Conservation (phyloP, 2,797 vertebrate species). For the Notolabrus celidotus region DNA sequence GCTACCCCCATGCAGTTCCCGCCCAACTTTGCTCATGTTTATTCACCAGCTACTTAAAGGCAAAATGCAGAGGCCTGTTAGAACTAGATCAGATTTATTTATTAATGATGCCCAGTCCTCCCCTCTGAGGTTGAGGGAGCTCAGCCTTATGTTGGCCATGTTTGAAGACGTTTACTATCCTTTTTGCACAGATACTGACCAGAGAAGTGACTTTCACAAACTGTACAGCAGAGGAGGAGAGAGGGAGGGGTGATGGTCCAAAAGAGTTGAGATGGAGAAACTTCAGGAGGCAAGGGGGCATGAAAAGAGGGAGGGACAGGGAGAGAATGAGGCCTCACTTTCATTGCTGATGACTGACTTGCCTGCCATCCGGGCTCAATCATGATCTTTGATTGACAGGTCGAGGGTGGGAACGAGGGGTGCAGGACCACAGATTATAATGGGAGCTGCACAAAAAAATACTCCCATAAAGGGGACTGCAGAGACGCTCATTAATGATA, state of each 20-base stretch:
- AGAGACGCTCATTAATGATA: slow-evolving; percentile 80
- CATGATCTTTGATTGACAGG: slow-evolving; percentile 85
- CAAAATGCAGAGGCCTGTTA: slow-evolving; percentile 80
- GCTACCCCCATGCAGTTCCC: slow-evolving; percentile 70
- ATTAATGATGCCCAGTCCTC: slow-evolving; percentile 63
- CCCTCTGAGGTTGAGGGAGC: slow-evolving; percentile 38
- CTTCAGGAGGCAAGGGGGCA: slow-evolving; percentile 56
- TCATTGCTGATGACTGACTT: slow-evolving; percentile 81
- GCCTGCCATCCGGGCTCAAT: slow-evolving; percentile 78
- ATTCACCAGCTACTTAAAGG: slow-evolving; percentile 86
- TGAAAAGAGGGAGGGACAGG: slow-evolving; percentile 64
- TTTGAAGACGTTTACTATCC: slow-evolving; percentile 38
- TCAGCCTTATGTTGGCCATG: slow-evolving; percentile 44
- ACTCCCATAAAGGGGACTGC: slow-evolving; percentile 61
- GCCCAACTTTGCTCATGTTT: slow-evolving; percentile 83
- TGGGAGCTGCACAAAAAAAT: slow-evolving; percentile 76
- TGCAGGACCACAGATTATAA: slow-evolving; percentile 69
- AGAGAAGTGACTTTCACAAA: slow-evolving; percentile 61
- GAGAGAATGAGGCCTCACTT: slow-evolving; percentile 77
- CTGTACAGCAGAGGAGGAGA: slow-evolving; percentile 32
- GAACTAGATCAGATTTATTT: slow-evolving; percentile 82
- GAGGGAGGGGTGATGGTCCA: slow-evolving; percentile 5
- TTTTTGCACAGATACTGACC: slow-evolving; percentile 18
- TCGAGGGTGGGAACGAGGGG: slow-evolving; percentile 80
- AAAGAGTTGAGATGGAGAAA: slow-evolving; percentile 60